Evolutionary conservation across 64 coral and sea anemone genomes (phyloP).

Genomic region (Catalaphyllia jardinei): DNA sequence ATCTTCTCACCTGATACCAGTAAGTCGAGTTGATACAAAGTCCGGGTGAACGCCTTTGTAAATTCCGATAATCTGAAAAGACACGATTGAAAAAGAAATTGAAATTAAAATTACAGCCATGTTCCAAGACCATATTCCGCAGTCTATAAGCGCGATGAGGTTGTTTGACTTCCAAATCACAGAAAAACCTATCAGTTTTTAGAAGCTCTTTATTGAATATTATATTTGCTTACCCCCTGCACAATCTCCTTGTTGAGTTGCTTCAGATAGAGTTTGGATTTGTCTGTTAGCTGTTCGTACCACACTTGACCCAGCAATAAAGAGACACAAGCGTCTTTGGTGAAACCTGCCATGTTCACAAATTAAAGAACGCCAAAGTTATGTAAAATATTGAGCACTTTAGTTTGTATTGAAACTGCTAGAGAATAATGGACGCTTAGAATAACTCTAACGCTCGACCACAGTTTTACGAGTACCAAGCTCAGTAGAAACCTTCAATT

Average conservation of each 20-base stretch:
- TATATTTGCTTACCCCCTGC: constrained; percentile 18
- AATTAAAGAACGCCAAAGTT: neutral
- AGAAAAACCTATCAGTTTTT: too few relatives aligned
- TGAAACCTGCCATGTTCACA: constrained; percentile 5
- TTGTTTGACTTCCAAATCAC: too few relatives aligned
- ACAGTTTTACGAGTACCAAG: too few relatives aligned
- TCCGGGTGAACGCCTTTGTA: constrained; percentile 68
- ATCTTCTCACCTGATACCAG: constrained; percentile 52
- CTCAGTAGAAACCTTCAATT: too few relatives aligned
- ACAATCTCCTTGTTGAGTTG: constrained; percentile 28
- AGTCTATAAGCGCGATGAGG: too few relatives aligned
- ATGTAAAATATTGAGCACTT: neutral
- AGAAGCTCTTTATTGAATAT: too few relatives aligned
- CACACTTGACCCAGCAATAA: constrained; percentile 66
- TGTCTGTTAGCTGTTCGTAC: constrained; percentile 59
- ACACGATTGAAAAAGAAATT: neutral
- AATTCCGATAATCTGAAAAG: constrained; percentile 1
- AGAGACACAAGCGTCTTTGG: constrained; percentile 65
- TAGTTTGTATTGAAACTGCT: too few relatives aligned
- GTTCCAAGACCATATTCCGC: too few relatives aligned
- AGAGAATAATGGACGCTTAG: too few relatives aligned
- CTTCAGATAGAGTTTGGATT: constrained; percentile 1
- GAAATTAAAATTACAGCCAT: too few relatives aligned
- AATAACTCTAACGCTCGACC: too few relatives aligned
- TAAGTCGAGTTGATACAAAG: constrained; percentile 39